Evolutionary conservation across 1,140 invertebrate species (phyloP).

Genomic region (Drosophila orosa): DNA sequence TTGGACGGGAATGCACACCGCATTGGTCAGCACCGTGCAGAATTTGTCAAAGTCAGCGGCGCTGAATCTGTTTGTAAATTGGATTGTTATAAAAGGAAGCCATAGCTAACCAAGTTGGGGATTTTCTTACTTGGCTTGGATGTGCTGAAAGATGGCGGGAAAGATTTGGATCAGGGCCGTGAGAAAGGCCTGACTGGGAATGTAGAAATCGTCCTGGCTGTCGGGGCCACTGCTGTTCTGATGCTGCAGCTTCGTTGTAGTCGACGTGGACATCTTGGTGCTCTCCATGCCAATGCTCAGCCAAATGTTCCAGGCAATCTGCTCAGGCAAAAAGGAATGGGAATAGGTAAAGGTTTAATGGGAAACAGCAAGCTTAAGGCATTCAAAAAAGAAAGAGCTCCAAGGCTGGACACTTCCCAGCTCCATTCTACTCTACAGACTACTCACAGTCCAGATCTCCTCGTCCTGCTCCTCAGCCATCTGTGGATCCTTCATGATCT

Average conservation of each 20-base stretch:
- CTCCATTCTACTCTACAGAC: background rate
- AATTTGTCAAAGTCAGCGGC: slow-evolving; percentile 91
- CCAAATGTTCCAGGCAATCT: slow-evolving; percentile 93
- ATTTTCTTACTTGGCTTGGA: slow-evolving; percentile 88
- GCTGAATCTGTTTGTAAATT: slow-evolving; percentile 86
- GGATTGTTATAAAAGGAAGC: background rate
- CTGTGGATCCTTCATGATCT: slow-evolving; percentile 88
- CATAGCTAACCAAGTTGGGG: background rate
- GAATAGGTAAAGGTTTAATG: background rate
- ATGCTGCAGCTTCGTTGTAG: slow-evolving; percentile 82
- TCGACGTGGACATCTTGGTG: slow-evolving; percentile 86
- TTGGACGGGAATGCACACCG: slow-evolving; percentile 92
- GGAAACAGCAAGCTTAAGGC: too few species aligned
- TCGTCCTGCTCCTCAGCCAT: slow-evolving; percentile 84
- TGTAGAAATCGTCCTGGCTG: slow-evolving; percentile 87
- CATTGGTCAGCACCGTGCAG: slow-evolving; percentile 90
- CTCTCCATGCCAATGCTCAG: slow-evolving; percentile 92
- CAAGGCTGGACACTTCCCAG: background rate
- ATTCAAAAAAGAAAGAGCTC: slow-evolving; percentile 3
- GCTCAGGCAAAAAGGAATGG: background rate
- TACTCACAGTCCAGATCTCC: slow-evolving; percentile 88
- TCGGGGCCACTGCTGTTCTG: slow-evolving; percentile 38
- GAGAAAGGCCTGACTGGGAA: slow-evolving; percentile 96
- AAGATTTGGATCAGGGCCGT: slow-evolving; percentile 97
- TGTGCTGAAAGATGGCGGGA: slow-evolving; percentile 95